A percentile compares a stretch with the other conserved stretches of the same genome.
Evolutionary conservation across 2,797 vertebrate species (phyloP).

Genomic region (Myiotriccus ornatus): DNA sequence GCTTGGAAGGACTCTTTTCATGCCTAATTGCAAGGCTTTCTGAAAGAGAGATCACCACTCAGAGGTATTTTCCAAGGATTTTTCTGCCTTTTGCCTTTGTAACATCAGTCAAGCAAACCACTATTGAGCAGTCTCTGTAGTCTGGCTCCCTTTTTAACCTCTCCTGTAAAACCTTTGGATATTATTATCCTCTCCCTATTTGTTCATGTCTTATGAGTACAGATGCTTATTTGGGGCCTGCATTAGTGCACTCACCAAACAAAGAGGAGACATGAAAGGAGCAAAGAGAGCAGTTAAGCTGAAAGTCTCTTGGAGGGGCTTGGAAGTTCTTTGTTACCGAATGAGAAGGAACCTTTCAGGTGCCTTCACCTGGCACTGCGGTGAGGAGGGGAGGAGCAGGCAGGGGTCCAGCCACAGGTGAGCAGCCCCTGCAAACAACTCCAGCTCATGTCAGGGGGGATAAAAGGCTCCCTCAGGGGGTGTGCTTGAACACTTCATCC

Average conservation of each 20-base stretch:
- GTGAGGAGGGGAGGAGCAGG: neutral
- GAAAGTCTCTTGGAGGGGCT: neutral
- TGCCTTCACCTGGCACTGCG: neutral
- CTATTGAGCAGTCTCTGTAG: neutral
- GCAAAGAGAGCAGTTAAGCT: neutral
- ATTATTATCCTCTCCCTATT: constrained; percentile 40
- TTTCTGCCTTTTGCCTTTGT: constrained; percentile 27
- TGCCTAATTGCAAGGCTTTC: constrained; percentile 43
- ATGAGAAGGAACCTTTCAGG: neutral
- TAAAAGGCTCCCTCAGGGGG: neutral
- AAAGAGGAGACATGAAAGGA: constrained; percentile 43
- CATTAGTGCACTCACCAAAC: neutral
- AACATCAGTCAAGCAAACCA: constrained; percentile 38
- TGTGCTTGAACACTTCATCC: neutral
- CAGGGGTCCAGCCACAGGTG: neutral
- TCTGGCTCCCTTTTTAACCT: constrained; percentile 34
- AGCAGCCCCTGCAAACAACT: neutral
- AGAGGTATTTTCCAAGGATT: constrained; percentile 49
- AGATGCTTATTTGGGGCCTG: constrained; percentile 26
- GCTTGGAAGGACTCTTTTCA: constrained; percentile 14
- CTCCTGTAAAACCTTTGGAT: constrained; percentile 14
- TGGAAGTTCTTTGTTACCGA: neutral
- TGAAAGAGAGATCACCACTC: constrained; percentile 33
- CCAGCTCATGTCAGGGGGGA: neutral
- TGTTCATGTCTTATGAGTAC: constrained; percentile 12